These are phyloP conservation scores for Tricholaema leucomelas DNA, from an alignment of 2,113 vertebrate species.

Conservation along the genomic window DNA sequence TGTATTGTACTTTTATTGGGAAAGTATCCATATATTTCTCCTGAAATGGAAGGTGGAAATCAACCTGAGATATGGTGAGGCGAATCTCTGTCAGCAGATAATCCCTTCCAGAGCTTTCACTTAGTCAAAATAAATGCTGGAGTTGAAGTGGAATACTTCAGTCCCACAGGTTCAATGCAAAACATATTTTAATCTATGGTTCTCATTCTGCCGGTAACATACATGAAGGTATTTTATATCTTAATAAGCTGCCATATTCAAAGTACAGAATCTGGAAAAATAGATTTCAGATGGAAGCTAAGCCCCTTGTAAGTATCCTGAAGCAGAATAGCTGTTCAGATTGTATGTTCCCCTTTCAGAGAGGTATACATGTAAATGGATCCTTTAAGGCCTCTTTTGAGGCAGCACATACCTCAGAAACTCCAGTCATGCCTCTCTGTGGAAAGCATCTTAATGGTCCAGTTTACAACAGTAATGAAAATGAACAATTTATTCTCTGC, in stretches of 20 bases:
- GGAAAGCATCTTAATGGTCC: neutral
- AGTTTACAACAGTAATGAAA: slow-evolving; percentile 17
- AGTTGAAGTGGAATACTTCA: neutral
- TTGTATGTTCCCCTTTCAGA: neutral
- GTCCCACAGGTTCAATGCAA: slow-evolving; percentile 9
- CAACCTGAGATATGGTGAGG: neutral
- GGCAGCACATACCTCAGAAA: neutral
- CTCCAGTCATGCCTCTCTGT: neutral
- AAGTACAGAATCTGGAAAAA: slow-evolving; percentile 27
- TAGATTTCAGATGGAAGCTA: slow-evolving; percentile 40
- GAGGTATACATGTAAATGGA: neutral
- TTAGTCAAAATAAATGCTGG: neutral
- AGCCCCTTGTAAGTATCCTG: neutral
- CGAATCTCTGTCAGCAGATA: neutral
- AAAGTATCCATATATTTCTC: neutral
- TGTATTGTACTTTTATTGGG: neutral
- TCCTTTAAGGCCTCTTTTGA: neutral
- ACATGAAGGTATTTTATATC: slow-evolving; percentile 38
- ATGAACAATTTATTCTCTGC: neutral
- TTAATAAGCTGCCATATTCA: slow-evolving; percentile 35
- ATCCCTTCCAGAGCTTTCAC: neutral
- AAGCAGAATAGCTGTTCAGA: slow-evolving; percentile 4
- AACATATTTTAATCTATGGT: slow-evolving; percentile 40
- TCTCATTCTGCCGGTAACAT: slow-evolving; percentile 44
- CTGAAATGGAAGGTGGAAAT: slow-evolving; percentile 34